Evolutionary conservation across 1,140 invertebrate species (phyloP), one percentile per base, ranked within the genome.

Genomic region (Drosophila nikananu): DNA sequence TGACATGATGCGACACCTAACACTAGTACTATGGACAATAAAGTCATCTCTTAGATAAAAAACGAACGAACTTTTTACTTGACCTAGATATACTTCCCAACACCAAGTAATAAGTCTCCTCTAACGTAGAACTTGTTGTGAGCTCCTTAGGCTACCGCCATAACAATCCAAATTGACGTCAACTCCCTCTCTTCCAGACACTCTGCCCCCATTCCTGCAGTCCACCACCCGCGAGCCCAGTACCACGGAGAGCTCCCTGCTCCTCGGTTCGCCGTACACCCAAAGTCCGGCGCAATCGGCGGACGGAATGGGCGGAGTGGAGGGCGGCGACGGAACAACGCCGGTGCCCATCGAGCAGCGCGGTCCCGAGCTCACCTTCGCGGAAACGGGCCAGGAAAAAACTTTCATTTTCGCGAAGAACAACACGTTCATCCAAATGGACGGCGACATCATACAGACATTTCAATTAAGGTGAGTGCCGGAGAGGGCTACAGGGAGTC

Each of bases 361-460:
- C 79, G 96, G 96, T 17, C 94, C 96, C 81, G 95, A 96, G 91
- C 93, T 97, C 23, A 97, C 96, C 2, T 97, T 97, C 91, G 96
- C 96, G 77, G 96, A 97, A 92, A 97, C 96, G 21, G 97, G 96
- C 3, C 94, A 96, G 80, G 95, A 96, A 68, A 94, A 94, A 80
- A 97, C 96, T 17, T 98, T 98, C 91, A 97, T 97, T 95, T 97
- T 97, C 92, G 96, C 97, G 9, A 96, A 97, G 91, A 96, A 96
- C 63, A 97, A 97, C 82, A 97, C 97, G 3, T 98, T 96, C 91
- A 97, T 98, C 89, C 97, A 98, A 91, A 94, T 98, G 17, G 97
- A 97, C 91, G 97, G 97, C 10, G 95, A 96, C 81, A 96, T 97
- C 71, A 97, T 97, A 86, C 96, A 97, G 92, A 95, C 96, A 54